Base-by-base conservation (phyloP, 2,797 vertebrate species). In the Oryzias sinensis region DNA sequence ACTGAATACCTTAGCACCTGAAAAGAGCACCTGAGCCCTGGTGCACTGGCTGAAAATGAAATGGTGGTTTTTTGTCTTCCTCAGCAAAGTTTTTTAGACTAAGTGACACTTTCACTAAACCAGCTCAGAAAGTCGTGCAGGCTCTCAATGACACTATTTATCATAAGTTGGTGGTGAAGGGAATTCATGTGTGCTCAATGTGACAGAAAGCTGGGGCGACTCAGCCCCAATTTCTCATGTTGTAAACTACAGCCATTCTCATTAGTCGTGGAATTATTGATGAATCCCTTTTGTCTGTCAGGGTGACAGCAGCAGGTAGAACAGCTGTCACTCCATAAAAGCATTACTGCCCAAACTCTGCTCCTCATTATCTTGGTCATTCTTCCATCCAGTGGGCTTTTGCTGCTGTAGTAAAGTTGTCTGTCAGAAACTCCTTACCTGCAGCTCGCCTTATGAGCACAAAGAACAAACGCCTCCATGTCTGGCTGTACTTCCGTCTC, bases 261-360 rank as follows among this genome's bases (percentile, higher is more conserved):
- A 79, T 87, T 88, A 89, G 77, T 76, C 77, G 58, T 51, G 59
- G 72, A 43, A 77, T 81, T 84, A 77, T 84, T 81, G 82, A 85
- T 68, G 80, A 88, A 82, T 82, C 79, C 74, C 84, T 86, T 82
- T 79, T 77, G 81, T 72, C 75, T 64, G 78, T 86, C 84, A 87
- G 84, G 87, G 87, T 89, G 87, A 87, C 67, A 61, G 44, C 44
- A 70, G 63, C 84, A 86, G 87, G 85, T 86, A 76, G 81, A 88
- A 77, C 87, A 88, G 87, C 85, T 89, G 87, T 86, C 87, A 81
- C 74, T 87, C 87, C 74, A 87, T 88, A 85, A 88, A 88, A 86
- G 83, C 80, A 74, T 80, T 77, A 77, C 82, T 75, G 70, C 70
- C 78, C 68, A 18, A 71, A 77, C 74, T 53, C 76, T 51, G 33